These are phyloP conservation scores for Cenopis cana DNA, from an alignment of 2,888 invertebrate species.

Conservation along the genomic window DNA sequence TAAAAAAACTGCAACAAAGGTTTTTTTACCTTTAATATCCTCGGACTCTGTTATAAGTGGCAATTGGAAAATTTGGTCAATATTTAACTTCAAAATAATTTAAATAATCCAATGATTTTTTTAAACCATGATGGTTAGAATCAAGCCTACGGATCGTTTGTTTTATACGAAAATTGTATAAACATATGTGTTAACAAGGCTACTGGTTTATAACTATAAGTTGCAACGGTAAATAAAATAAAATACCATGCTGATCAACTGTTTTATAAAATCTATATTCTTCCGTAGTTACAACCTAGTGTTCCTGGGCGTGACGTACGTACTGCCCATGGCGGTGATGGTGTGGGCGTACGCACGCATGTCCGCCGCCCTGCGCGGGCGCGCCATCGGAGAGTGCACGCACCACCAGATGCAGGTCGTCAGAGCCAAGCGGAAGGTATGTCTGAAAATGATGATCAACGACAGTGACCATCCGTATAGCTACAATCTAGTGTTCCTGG, in stretches of 20 bases:
- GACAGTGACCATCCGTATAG: too few relatives aligned
- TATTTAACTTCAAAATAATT: too few relatives aligned
- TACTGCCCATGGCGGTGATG: constrained; percentile 93
- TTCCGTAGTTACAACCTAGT: constrained; percentile 92
- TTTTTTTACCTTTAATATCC: too few relatives aligned
- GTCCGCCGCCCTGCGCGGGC: constrained; percentile 93
- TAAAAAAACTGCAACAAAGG: too few relatives aligned
- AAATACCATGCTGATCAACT: neutral
- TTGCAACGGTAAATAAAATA: neutral
- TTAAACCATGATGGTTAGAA: too few relatives aligned
- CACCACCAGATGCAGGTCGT: constrained; percentile 94
- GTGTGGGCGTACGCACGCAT: constrained; percentile 92
- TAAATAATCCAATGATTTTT: too few relatives aligned
- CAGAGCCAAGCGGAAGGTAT: constrained; percentile 92
- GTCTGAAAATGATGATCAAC: constrained; percentile 39
- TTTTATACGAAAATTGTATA: neutral
- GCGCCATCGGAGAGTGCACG: constrained; percentile 94
- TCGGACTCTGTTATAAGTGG: too few relatives aligned
- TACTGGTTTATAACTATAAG: neutral
- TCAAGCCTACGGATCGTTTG: too few relatives aligned
- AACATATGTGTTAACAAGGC: neutral
- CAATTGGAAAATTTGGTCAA: too few relatives aligned
- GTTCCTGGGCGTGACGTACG: constrained; percentile 92
- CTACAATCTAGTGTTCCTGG: constrained; percentile 92
- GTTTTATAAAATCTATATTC: neutral